Evolutionary conservation across 2,888 invertebrate species (phyloP).

Genomic region (Phengaris alcon): DNA sequence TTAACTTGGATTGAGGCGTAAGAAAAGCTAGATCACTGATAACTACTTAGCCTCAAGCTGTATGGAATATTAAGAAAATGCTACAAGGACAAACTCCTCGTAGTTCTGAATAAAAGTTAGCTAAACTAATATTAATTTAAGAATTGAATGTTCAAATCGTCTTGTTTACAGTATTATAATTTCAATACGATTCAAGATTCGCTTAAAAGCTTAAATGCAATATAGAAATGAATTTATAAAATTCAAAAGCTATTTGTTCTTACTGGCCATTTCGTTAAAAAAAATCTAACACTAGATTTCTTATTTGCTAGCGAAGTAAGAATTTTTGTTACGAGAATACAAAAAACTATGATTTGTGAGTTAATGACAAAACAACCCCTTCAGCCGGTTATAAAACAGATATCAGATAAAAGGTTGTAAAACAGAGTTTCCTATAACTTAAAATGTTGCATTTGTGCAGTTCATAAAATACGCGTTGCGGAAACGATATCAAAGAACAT

Average conservation of each 20-base stretch:
- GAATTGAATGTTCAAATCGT: not conserved
- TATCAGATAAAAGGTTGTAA: slow-evolving; percentile 18
- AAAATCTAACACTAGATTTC: too few species aligned
- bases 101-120: not conserved
- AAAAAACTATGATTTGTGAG: not conserved
- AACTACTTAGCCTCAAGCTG: too few species aligned
- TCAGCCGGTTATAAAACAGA: not conserved
- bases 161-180: not conserved
- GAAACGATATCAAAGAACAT: slow-evolving; percentile 38
- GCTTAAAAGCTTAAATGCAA: not conserved
- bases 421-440: slow-evolving; percentile 26
- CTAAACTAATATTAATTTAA: slow-evolving; percentile 7
- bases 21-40: too few species aligned
- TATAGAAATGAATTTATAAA: too few species aligned
- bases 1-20: too few species aligned
- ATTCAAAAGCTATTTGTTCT: not conserved
- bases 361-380: not conserved
- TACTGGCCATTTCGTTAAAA: not conserved
- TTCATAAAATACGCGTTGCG: slow-evolving; percentile 40
- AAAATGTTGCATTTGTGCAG: slow-evolving; percentile 40
- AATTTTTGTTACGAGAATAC: too few species aligned
- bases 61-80: too few species aligned
- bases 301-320: too few species aligned
- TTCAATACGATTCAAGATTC: not conserved
- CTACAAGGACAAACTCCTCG: not conserved